Evolutionary conservation across 2,113 vertebrate species (phyloP).

Genomic region (Saiga tatarica): DNA sequence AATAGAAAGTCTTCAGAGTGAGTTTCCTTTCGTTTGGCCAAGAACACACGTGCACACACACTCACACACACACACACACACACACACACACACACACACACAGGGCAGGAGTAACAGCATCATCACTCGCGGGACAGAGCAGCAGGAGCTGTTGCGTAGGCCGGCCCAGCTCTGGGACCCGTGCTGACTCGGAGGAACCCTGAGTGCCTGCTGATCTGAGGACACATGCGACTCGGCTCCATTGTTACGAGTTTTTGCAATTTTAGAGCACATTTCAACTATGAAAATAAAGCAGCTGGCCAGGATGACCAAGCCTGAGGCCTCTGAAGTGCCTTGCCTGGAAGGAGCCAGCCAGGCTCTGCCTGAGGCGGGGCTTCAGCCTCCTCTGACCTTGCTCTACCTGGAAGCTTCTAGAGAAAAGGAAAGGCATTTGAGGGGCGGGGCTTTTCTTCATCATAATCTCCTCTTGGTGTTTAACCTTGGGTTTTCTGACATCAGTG

Average conservation of each 20-base stretch:
- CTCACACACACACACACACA: no score
- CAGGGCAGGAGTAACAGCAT: not conserved
- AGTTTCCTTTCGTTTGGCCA: not conserved
- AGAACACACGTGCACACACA: not conserved
- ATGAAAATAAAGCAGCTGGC: not conserved
- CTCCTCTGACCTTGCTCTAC: not conserved
- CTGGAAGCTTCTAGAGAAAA: not conserved
- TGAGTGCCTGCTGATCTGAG: not conserved
- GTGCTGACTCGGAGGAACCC: not conserved
- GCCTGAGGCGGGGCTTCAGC: not conserved
- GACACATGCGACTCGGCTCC: not conserved
- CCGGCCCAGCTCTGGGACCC: fast-evolving
- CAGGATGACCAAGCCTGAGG: not conserved
- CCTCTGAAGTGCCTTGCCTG: not conserved
- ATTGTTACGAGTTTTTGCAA: not conserved
- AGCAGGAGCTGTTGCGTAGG: not conserved
- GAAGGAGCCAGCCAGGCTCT: not conserved
- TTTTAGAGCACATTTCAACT: not conserved
- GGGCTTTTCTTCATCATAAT: not conserved
- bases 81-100: not conserved
- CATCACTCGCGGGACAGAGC: fast-evolving
- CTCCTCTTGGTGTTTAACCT: not conserved
- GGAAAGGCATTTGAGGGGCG: not conserved
- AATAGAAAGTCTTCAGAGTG: not conserved
- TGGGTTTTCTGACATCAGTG: not conserved